Evolutionary conservation across 1,140 invertebrate genomes (phyloP).

Genomic region (Lepidurus apus): DNA sequence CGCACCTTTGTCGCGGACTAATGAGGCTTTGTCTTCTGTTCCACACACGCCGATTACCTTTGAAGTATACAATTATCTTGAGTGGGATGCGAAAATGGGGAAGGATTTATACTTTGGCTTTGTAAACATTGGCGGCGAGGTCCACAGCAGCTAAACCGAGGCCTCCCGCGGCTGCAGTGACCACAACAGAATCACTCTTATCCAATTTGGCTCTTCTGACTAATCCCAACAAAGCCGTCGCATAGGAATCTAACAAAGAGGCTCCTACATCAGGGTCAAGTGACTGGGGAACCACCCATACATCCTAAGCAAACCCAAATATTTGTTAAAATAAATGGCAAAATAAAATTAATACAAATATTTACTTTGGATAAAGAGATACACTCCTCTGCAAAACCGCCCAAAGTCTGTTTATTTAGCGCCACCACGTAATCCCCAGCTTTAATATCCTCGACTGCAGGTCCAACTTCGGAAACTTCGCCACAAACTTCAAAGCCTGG

Average conservation of each 20-base stretch:
- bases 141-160: slow-evolving; percentile 57
- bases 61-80: slow-evolving; percentile 9
- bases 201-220: slow-evolving; percentile 50
- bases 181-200: slow-evolving; percentile 50
- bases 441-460: slow-evolving; percentile 41
- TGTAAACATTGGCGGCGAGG: slow-evolving; percentile 56
- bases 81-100: slow-evolving; percentile 33
- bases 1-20: slow-evolving; percentile 55
- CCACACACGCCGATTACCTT: slow-evolving; percentile 58
- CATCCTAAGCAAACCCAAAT: slow-evolving; percentile 45
- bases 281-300: slow-evolving; percentile 51
- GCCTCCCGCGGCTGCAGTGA: slow-evolving; percentile 56
- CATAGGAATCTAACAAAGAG: slow-evolving; percentile 53
- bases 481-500: slow-evolving; percentile 55
- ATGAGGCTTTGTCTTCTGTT: slow-evolving; percentile 51
- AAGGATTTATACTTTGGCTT: slow-evolving; percentile 48
- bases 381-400: slow-evolving; percentile 54
- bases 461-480: slow-evolving; percentile 47
- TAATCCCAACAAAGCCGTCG: slow-evolving; percentile 54
- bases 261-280: slow-evolving; percentile 49
- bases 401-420: slow-evolving; percentile 49
- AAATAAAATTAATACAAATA: background rate
- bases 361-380: slow-evolving; percentile 40
- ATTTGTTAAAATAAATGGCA: slow-evolving; percentile 18
- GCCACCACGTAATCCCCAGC: slow-evolving; percentile 50